Conservation (phyloP, 2,113 vertebrate species). For the Nesogale talazaci region DNA sequence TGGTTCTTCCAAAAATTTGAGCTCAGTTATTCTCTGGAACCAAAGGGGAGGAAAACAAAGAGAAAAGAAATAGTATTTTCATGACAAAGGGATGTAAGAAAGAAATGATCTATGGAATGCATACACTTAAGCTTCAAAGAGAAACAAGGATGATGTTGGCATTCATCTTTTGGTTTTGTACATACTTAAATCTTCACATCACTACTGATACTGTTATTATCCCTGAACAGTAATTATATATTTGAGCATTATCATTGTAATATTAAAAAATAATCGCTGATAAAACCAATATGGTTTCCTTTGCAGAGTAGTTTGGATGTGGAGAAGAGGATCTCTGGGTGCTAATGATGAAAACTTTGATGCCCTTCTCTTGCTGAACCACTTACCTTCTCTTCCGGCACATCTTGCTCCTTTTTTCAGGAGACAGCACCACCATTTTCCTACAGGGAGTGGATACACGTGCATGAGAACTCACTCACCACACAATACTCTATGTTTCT, state of each 20-base stretch:
- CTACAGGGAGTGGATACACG: neutral
- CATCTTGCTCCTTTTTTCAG: neutral
- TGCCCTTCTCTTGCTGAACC: neutral
- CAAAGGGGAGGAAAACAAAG: neutral
- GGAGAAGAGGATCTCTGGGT: rapidly evolving
- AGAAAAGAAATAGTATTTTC: neutral
- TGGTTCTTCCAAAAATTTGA: neutral
- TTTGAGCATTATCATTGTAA: neutral
- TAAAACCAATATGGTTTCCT: neutral
- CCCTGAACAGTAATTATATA: neutral
- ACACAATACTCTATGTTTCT: neutral
- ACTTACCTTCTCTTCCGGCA: neutral
- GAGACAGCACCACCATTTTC: neutral
- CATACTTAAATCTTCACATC: neutral
- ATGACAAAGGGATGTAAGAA: neutral
- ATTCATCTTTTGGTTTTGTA: constrained; percentile 12
- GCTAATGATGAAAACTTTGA: neutral
- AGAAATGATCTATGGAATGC: neutral
- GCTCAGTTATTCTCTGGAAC: neutral
- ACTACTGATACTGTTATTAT: neutral
- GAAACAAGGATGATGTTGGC: neutral
- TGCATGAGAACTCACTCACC: neutral
- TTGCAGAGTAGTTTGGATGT: neutral
- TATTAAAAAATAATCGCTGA: neutral
- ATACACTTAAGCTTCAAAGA: neutral